Evolutionary conservation across 1,140 invertebrate genomes (phyloP), one percentile per base, ranked within the genome.

Genomic region (Lasaia peninsularis): DNA sequence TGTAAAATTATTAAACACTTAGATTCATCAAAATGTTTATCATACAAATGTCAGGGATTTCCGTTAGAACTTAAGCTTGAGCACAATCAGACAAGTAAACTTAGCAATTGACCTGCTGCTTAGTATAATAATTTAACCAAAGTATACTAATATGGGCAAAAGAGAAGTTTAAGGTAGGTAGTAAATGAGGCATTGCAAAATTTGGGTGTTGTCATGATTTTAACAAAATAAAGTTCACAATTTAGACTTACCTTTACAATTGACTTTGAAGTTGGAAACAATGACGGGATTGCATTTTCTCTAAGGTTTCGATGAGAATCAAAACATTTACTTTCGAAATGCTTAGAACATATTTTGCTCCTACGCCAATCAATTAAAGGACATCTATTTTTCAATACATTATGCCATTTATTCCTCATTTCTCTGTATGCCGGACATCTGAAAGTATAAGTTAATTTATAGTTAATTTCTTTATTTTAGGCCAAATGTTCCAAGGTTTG

Each of bases 301-400:
- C 63, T 78, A 1, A 87, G 65, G 63, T 62, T 82, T 55, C 71
- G 70, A 53, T 76, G 69, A 34, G 65, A 52, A 71, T 87, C 75
- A 67, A 85, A 80, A 68, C 68, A 77, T 65, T 79, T 82, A 9
- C 67, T 57, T 56, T 87, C 80, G 71, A 87, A 87, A 70, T 87
- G 84, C 50, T 70, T 82, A 0, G 84, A 87, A 57, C 84, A 87
- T 40, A 87, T 84, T 57, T 62, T 75, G 35, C 84, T 86, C 58
- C 68, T 80, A 9, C 54, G 52, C 79, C 80, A 87, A 53, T 87
- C 79, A 21, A 87, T 61, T 16, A 68, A 37, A 49, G 69, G 51
- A 61, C 82, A 87, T 62, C 72, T 82, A 53, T 75, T 74, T 62
- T 69, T 82, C n/a, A 87, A 62, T 34, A 75, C 52, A 50, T 69